Base-by-base conservation (phyloP, 2,797 vertebrate genomes). In the Parambassis ranga region DNA sequence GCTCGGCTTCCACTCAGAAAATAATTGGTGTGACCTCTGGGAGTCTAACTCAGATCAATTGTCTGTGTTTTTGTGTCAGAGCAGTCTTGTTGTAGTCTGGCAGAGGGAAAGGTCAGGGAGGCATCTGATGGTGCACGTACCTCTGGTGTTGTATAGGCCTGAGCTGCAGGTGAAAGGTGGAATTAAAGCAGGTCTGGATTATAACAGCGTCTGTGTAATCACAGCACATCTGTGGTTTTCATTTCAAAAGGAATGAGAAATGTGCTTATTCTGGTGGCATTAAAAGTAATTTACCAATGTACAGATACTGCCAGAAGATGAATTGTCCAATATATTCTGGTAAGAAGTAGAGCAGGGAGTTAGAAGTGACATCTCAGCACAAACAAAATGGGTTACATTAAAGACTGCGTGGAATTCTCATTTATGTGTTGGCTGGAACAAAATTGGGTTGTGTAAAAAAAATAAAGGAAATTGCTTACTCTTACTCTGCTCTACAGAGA, bases 11-110 rank as follows among this genome's bases (percentile, higher is more conserved):
- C 60, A 55, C 57, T 47, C 16, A 10, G 64, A 33, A 79, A 71
- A 67, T 86, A 87, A 87, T 85, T 85, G 80, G 71, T 27, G 49
- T 71, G 79, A 89, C 81, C 75, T 82, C 76, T 67, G 26, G 46
- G 50, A 80, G 67, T 43, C 63, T 16, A 43, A 20, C 53, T 11
- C 22, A 14, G 65, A 79, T 79, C 74, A 77, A 79, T 83, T 82
- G 71, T 60, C 16, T 52, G 39, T 72, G 70, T 75, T 84, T 83
- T 66, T 72, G 38, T 75, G 71, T 83, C 60, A 61, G 74, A 60
- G 27, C 37, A 0, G 14, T 74, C 77, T 75, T 80, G 71, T 76
- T 81, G 31, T 50, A 47, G 22, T 26, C 58, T 30, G 74, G 57
- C 61, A 48, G 49, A 65, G 55, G 60, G 56, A 85, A 88, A 89